phyloP scores from a whole-genome alignment of 1,140 invertebrate species.

The Propsilocerus akamusi region DNA sequence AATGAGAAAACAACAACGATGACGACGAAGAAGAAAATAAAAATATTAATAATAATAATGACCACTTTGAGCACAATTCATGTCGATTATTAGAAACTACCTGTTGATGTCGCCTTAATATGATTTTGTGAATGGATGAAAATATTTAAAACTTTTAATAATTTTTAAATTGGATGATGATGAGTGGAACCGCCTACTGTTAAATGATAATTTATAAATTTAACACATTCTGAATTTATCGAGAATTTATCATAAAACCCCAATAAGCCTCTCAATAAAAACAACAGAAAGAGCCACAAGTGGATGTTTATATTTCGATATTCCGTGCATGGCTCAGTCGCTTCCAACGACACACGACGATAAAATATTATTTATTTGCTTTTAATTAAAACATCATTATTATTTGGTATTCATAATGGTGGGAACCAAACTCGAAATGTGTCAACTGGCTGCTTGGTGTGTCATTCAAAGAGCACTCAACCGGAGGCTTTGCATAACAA shows the following conservation, averaged over 20 bases:
- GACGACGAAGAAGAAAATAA: not conserved
- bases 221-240: not conserved
- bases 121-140: not conserved
- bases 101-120: not conserved
- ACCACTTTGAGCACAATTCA: too few species aligned
- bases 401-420: not conserved
- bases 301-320: not conserved
- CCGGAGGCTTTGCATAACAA: too few species aligned
- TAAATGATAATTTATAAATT: not conserved
- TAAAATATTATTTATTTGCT: not conserved
- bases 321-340: not conserved
- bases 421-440: not conserved
- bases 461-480: too few species aligned
- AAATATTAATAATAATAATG: too few species aligned
- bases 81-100: not conserved
- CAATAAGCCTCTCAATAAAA: not conserved
- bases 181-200: not conserved
- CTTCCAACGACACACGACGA: not conserved
- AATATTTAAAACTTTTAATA: not conserved
- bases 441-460: not conserved
- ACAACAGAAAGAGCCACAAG: too few species aligned
- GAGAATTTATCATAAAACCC: conserved; percentile 1
- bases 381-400: conserved; percentile 1
- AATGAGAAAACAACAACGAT: not conserved
- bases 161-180: not conserved